These are phyloP conservation scores for Calameuta pallipes DNA, from an alignment of 2,888 invertebrate species.

Conservation along the genomic window DNA sequence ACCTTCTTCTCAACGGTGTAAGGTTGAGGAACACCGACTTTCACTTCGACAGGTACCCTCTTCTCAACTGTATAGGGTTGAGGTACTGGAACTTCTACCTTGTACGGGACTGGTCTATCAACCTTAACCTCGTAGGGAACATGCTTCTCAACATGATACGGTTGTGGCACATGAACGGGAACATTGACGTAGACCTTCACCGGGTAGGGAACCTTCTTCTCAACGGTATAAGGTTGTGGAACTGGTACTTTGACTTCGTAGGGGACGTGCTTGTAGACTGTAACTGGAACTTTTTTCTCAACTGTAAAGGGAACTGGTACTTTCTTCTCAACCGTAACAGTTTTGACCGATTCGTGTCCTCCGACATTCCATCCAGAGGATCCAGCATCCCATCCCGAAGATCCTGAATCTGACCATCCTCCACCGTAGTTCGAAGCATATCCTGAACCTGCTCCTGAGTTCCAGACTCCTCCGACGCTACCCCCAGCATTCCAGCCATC, in stretches of 20 bases:
- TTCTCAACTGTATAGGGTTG: conserved; percentile 72
- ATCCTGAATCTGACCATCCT: neutral
- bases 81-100: conserved; percentile 74
- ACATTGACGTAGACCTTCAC: conserved; percentile 33
- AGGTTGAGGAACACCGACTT: conserved; percentile 80
- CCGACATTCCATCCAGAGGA: conserved; percentile 12
- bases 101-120: conserved; percentile 68
- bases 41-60: conserved; percentile 79
- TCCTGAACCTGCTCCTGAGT: conserved; percentile 2
- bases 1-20: conserved; percentile 78
- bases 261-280: conserved; percentile 81
- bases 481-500: conserved; percentile 23
- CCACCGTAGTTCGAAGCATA: conserved; percentile 12
- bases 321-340: conserved; percentile 38
- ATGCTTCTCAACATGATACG: conserved; percentile 65
- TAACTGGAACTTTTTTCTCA: conserved; percentile 82
- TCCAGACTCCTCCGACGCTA: conserved; percentile 23
- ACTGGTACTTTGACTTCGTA: conserved; percentile 70
- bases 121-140: conserved; percentile 72
- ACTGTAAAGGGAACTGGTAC: conserved; percentile 67
- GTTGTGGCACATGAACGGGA: conserved; percentile 39
- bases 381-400: neutral
- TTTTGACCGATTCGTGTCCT: conserved; percentile 22
- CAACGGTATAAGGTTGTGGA: conserved; percentile 62
- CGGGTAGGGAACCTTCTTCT: conserved; percentile 35